Evolutionary conservation across 2,888 invertebrate species (phyloP).

Genomic region (Cremastobaeus sp.): DNA sequence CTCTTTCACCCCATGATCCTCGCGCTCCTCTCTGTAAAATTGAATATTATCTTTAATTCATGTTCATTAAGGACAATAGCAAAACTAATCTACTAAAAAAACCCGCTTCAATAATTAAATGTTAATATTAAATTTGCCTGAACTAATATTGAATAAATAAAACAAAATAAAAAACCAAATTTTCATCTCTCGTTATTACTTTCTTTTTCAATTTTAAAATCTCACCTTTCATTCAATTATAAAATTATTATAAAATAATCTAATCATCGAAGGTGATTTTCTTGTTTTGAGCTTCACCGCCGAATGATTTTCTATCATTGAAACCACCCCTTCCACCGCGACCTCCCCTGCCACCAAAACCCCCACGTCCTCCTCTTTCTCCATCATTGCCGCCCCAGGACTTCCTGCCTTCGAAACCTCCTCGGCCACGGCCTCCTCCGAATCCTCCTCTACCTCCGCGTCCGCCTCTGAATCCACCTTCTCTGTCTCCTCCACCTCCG

Average conservation of each 20-base stretch:
- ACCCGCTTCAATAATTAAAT: too few relatives aligned
- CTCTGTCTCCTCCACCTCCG: constrained; percentile 64
- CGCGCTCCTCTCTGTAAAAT: constrained; percentile 87
- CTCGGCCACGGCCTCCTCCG: too few relatives aligned
- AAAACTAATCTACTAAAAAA: too few relatives aligned
- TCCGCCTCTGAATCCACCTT: constrained; percentile 68
- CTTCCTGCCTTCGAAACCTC: constrained; percentile 67
- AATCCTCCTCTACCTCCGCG: constrained; percentile 31
- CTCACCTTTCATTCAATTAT: constrained; percentile 54
- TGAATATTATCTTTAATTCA: constrained; percentile 13
- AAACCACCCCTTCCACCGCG: constrained; percentile 68
- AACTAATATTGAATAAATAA: too few relatives aligned
- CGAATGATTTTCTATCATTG: constrained; percentile 70
- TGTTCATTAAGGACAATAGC: too few relatives aligned
- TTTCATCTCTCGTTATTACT: too few relatives aligned
- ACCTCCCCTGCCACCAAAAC: constrained; percentile 68
- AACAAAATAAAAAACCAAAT: background rate
- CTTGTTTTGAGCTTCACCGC: constrained; percentile 82
- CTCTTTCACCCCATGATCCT: constrained; percentile 97
- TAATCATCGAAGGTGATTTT: constrained; percentile 85
- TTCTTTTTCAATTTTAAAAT: too few relatives aligned
- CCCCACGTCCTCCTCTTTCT: constrained; percentile 58
- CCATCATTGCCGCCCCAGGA: constrained; percentile 71
- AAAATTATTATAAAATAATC: constrained; percentile 45
- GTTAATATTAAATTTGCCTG: too few relatives aligned